Evolutionary conservation across 1,140 invertebrate species (phyloP).

Genomic region (Aphelenchoides besseyi): DNA sequence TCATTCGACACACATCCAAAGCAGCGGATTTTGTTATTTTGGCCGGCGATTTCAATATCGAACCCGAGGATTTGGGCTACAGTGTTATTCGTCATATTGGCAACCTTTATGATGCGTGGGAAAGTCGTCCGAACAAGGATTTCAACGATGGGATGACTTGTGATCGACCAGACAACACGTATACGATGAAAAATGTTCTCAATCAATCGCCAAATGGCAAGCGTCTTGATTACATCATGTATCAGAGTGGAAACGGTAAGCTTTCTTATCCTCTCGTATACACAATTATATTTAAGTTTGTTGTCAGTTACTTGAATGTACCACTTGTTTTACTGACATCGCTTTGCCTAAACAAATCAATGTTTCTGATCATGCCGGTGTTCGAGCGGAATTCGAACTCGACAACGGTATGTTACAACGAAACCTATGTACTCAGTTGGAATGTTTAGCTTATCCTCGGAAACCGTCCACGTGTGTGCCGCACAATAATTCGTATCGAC

Average conservation of each 20-base stretch:
- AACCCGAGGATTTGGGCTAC: slow-evolving; percentile 80
- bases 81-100: slow-evolving; percentile 66
- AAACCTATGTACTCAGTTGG: not conserved
- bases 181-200: slow-evolving; percentile 69
- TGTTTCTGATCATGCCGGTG: slow-evolving; percentile 53
- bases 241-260: slow-evolving; percentile 64
- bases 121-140: slow-evolving; percentile 50
- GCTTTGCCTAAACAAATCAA: slow-evolving; percentile 63
- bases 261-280: slow-evolving; percentile 19
- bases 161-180: slow-evolving; percentile 78
- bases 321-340: slow-evolving; percentile 70
- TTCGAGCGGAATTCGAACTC: slow-evolving; percentile 38
- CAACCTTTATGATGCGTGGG: slow-evolving; percentile 66
- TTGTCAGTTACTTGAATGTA: slow-evolving; percentile 60
- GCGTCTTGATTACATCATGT: slow-evolving; percentile 86
- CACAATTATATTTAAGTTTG: slow-evolving; percentile 31
- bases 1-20: slow-evolving; percentile 77
- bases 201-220: slow-evolving; percentile 73
- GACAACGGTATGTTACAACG: slow-evolving; percentile 22
- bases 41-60: slow-evolving; percentile 86
- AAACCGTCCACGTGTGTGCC: slow-evolving; percentile 9
- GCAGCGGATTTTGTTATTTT: slow-evolving; percentile 77
- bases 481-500: slow-evolving; percentile 24
- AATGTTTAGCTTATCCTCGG: too few species aligned
- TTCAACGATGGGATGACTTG: slow-evolving; percentile 70